A percentile compares a stretch with the other conserved stretches of the same genome.
Conservation (phyloP, 2,888 invertebrate species). For the Bimastos eiseni region DNA sequence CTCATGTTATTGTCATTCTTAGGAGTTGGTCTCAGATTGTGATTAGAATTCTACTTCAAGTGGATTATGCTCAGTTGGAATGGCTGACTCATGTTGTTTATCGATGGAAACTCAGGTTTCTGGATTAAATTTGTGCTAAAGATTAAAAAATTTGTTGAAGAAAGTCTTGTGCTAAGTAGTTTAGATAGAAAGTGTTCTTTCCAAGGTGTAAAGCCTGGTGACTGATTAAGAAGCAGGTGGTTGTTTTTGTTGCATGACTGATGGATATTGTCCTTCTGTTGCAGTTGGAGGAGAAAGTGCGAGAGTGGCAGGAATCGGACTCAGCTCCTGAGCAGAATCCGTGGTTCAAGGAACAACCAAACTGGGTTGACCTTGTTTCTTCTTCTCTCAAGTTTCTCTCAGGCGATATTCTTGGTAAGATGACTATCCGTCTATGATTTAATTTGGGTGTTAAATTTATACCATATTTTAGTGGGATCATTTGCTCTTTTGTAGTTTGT, state of each 20-base stretch:
- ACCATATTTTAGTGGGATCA: too few relatives aligned
- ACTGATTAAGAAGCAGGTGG: background rate
- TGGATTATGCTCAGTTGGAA: background rate
- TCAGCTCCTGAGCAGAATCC: slow-evolving; percentile 52
- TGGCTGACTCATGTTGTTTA: background rate
- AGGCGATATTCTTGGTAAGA: slow-evolving; percentile 72
- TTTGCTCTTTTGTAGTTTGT: background rate
- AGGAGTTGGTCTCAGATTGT: background rate
- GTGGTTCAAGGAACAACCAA: slow-evolving; percentile 57
- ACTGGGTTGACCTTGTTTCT: slow-evolving; percentile 72
- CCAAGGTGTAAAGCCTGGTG: background rate
- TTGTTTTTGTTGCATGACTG: slow-evolving; percentile 7
- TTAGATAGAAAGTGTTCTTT: slow-evolving; percentile 19
- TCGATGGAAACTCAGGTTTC: background rate
- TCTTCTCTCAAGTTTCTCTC: slow-evolving; percentile 82
- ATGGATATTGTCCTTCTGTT: slow-evolving; percentile 8
- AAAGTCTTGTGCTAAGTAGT: background rate
- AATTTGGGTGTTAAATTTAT: too few relatives aligned
- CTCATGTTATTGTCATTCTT: background rate
- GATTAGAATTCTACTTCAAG: background rate
- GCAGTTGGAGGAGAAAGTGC: slow-evolving; percentile 65
- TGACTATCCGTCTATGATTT: background rate
- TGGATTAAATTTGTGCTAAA: background rate
- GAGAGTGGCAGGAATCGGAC: slow-evolving; percentile 61
- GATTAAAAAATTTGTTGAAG: background rate